Conservation (phyloP, 2,888 invertebrate genomes). For the Drosophila mimica region DNA sequence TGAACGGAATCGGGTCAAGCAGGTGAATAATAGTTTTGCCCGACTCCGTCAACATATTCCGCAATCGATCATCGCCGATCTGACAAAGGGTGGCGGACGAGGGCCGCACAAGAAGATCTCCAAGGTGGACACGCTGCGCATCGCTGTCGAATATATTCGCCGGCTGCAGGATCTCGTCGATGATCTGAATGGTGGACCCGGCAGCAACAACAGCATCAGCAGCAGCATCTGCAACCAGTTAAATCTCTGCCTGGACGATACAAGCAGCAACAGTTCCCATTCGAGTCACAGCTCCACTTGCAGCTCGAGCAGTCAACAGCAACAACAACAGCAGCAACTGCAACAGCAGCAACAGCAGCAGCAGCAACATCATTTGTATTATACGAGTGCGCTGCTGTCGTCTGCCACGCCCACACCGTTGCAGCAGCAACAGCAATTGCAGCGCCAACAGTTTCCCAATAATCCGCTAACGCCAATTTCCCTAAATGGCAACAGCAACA, state of each 20-base stretch:
- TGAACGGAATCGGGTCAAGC: conserved; percentile 96
- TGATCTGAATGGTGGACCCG: conserved; percentile 74
- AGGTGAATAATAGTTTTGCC: conserved; percentile 97
- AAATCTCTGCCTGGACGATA: conserved; percentile 57
- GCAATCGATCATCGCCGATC: conserved; percentile 90
- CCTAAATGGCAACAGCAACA: conserved; percentile 59
- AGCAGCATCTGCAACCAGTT: conserved; percentile 61
- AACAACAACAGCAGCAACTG: not conserved
- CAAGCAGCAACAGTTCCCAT: conserved; percentile 53
- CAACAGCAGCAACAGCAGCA: not conserved
- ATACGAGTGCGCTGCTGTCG: conserved; percentile 32
- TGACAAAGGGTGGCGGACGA: conserved; percentile 89
- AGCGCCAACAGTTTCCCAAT: conserved; percentile 66
- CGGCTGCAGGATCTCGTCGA: conserved; percentile 91
- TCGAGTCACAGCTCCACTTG: conserved; percentile 28
- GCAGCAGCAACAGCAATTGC: conserved; percentile 69
- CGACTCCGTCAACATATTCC: conserved; percentile 95
- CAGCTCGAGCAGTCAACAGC: conserved; percentile 28
- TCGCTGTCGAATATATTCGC: conserved; percentile 96
- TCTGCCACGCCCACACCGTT: conserved; percentile 44
- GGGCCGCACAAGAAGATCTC: conserved; percentile 93
- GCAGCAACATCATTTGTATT: conserved; percentile 37
- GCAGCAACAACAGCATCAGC: conserved; percentile 55
- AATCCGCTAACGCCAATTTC: conserved; percentile 75
- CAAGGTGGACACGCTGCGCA: conserved; percentile 94